A percentile compares a stretch with the other conserved stretches of the same genome.
Conservation (phyloP, 2,888 invertebrate species). For the Nymphalis c-album region DNA sequence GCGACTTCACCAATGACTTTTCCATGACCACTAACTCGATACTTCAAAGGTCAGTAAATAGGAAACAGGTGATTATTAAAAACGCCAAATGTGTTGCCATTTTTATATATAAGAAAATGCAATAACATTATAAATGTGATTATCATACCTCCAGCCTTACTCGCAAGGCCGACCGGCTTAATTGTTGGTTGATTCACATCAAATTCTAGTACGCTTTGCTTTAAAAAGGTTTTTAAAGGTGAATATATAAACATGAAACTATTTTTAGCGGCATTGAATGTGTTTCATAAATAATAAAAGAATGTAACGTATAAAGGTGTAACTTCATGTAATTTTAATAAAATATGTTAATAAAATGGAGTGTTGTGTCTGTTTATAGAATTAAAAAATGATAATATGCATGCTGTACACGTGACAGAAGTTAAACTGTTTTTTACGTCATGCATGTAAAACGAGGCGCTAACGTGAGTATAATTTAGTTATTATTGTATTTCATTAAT, state of each 20-base stretch:
- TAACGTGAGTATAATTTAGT: too few species aligned
- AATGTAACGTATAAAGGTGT: neutral
- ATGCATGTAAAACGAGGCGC: too few species aligned
- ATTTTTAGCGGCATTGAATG: conserved; percentile 11
- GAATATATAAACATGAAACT: conserved; percentile 28
- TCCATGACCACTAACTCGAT: conserved; percentile 2
- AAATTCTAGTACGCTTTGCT: conserved; percentile 36
- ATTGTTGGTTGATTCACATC: conserved; percentile 40
- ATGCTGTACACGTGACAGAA: too few species aligned
- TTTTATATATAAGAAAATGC: conserved; percentile 38
- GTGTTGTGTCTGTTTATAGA: neutral
- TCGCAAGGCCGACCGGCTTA: conserved; percentile 44
- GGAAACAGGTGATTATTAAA: conserved; percentile 33
- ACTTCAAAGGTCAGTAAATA: conserved; percentile 30
- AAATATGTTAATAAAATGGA: neutral
- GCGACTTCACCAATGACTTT: neutral
- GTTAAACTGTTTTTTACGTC: too few species aligned
- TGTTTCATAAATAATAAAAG: conserved; percentile 8
- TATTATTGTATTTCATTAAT: too few species aligned
- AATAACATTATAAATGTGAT: conserved; percentile 43
- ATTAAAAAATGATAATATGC: neutral
- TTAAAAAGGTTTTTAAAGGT: conserved; percentile 27
- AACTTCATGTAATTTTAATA: too few species aligned
- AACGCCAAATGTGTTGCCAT: conserved; percentile 35
- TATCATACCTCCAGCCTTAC: conserved; percentile 42